A percentile compares a stretch with the other conserved stretches of the same genome.
Conservation (phyloP, 2,888 invertebrate species). For the Pyrochroa serraticornis region DNA sequence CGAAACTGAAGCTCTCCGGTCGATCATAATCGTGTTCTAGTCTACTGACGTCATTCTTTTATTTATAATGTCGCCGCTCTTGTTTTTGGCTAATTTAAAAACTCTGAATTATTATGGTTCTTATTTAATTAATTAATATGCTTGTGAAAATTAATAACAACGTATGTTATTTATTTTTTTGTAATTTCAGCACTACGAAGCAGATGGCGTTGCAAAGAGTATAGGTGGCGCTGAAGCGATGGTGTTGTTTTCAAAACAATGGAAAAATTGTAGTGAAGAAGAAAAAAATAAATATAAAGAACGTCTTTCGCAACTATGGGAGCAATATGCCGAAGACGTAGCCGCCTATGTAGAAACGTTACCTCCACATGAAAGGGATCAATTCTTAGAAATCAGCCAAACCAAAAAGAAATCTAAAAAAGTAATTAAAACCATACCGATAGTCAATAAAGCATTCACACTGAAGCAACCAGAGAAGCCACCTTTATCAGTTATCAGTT, state of each 20-base stretch:
- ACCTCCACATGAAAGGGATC: slow-evolving; percentile 15
- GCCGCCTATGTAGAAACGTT: slow-evolving; percentile 15
- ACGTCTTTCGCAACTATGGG: slow-evolving; percentile 22
- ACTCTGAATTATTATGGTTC: too few species aligned
- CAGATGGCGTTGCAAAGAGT: too few species aligned
- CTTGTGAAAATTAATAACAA: too few species aligned
- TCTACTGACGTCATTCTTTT: too few species aligned
- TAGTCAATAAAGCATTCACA: not conserved
- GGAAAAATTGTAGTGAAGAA: slow-evolving; percentile 11
- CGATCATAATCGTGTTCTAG: too few species aligned
- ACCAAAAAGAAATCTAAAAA: not conserved
- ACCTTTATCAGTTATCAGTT: slow-evolving; percentile 3
- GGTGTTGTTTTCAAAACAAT: slow-evolving; percentile 12
- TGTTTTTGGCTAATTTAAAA: too few species aligned
- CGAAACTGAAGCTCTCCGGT: too few species aligned
- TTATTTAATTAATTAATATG: too few species aligned
- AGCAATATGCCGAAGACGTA: slow-evolving; percentile 11
- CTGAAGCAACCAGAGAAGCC: slow-evolving; percentile 5
- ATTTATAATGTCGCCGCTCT: too few species aligned
- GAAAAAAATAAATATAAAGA: slow-evolving; percentile 16
- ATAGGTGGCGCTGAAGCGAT: not conserved
- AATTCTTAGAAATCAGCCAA: slow-evolving; percentile 4
- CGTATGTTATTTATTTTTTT: too few species aligned
- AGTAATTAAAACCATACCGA: too few species aligned
- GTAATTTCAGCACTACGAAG: too few species aligned